These are phyloP conservation scores for Sebastes diploproa DNA, from an alignment of 2,797 vertebrate genomes.

Conservation along the genomic window DNA sequence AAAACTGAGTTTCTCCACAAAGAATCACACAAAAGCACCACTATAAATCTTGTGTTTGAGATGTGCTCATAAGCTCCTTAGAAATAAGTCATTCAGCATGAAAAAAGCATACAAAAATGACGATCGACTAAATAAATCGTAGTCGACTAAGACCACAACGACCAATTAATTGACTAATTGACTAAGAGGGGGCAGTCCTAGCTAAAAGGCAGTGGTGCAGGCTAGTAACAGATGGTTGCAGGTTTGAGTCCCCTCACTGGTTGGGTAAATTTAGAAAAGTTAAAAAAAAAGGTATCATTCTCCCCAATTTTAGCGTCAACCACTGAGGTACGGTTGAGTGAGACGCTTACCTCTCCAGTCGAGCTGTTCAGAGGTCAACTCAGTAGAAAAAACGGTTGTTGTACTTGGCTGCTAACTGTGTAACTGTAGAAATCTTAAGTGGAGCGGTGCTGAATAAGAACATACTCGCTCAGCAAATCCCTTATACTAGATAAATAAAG, in stretches of 20 bases:
- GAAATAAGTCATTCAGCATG: no score
- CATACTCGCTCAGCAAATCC: constrained; percentile 36
- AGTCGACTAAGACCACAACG: no score
- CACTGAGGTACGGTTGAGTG: not conserved
- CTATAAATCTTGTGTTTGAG: no score
- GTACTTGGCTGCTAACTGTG: constrained; percentile 24
- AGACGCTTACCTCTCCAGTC: not conserved
- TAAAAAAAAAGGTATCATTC: not conserved
- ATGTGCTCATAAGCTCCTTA: no score
- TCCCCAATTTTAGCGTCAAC: not conserved
- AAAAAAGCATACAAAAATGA: no score
- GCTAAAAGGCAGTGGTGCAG: not conserved
- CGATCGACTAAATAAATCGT: no score
- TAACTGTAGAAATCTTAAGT: constrained; percentile 39
- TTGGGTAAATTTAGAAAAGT: not conserved
- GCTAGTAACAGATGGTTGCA: not conserved
- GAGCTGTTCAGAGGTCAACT: not conserved
- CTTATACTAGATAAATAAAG: constrained; percentile 36
- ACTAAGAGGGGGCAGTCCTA: no score
- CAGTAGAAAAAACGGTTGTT: constrained; percentile 12
- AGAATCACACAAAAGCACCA: no score
- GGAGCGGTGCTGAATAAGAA: constrained; percentile 33
- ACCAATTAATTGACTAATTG: no score
- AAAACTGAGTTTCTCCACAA: no score
- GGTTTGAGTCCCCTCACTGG: not conserved